Evolutionary conservation across 2,888 invertebrate genomes (phyloP).

Genomic region (Micoletzkya japonica): DNA sequence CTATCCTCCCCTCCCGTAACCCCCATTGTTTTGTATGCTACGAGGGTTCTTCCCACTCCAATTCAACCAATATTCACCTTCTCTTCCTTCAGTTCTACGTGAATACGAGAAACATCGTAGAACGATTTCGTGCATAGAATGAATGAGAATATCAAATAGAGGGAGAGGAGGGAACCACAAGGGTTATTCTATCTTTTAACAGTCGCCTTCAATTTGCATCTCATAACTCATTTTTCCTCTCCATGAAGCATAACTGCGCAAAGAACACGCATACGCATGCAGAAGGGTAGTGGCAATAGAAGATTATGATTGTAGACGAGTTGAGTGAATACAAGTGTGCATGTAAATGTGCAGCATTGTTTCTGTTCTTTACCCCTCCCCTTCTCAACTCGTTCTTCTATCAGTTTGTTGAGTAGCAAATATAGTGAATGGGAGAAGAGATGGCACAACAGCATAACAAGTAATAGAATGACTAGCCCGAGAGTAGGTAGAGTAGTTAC

Average conservation of each 20-base stretch:
- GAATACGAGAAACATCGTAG: too few species aligned
- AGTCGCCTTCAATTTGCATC: too few species aligned
- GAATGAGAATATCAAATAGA: background rate
- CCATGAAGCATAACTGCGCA: too few species aligned
- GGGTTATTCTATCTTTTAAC: background rate
- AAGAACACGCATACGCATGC: too few species aligned
- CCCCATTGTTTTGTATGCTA: background rate
- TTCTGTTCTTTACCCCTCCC: too few species aligned
- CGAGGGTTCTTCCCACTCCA: background rate
- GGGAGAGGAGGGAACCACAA: background rate
- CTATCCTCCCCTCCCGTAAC: too few species aligned
- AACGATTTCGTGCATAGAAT: background rate
- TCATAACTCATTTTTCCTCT: too few species aligned
- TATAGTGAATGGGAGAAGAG: conserved; percentile 11
- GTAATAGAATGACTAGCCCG: background rate
- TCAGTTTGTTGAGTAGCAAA: too few species aligned
- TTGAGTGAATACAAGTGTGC: background rate
- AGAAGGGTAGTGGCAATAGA: too few species aligned
- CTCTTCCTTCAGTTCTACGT: too few species aligned
- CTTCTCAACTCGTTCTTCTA: conserved; percentile 15
- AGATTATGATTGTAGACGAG: background rate
- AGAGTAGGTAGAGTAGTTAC: background rate
- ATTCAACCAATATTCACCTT: background rate
- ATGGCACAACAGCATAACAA: conserved; percentile 17
- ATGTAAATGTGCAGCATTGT: too few species aligned